phyloP scores from a whole-genome alignment of 2,797 vertebrate species.

The Anableps anableps region DNA sequence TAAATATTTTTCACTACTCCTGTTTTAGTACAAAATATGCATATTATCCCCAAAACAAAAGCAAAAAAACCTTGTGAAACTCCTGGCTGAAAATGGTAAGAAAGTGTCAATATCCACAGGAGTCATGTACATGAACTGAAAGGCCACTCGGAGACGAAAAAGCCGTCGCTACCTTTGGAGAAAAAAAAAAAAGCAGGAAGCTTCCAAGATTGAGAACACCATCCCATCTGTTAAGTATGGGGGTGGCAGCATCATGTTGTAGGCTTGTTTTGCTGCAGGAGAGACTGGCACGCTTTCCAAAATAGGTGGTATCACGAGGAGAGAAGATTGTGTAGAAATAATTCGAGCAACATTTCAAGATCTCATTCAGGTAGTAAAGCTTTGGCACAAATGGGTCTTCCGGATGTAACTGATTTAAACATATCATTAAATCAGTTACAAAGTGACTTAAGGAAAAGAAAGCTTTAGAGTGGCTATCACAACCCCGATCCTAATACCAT shows the following conservation, averaged over 20 bases:
- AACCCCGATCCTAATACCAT: background rate
- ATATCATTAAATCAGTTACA: background rate
- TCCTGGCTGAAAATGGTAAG: too few relatives aligned
- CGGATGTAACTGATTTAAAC: background rate
- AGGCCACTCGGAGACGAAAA: background rate
- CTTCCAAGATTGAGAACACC: background rate
- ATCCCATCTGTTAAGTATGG: background rate
- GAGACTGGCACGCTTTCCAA: background rate
- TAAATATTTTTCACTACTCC: background rate
- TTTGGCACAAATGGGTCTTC: background rate
- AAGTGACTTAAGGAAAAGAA: background rate
- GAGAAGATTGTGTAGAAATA: background rate
- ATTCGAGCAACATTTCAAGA: background rate
- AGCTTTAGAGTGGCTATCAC: background rate
- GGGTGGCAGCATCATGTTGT: background rate
- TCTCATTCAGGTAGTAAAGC: background rate
- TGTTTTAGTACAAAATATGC: background rate
- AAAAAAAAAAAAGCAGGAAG: background rate
- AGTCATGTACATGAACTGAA: background rate
- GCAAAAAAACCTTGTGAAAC: too few relatives aligned
- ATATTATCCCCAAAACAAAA: background rate
- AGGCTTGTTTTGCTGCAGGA: background rate
- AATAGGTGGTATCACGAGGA: background rate
- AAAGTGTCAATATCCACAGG: too few relatives aligned
- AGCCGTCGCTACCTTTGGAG: background rate